Evolutionary conservation across 2,888 invertebrate genomes (phyloP), one percentile per base, ranked within the genome.

Genomic region (Hetaerina titia): DNA sequence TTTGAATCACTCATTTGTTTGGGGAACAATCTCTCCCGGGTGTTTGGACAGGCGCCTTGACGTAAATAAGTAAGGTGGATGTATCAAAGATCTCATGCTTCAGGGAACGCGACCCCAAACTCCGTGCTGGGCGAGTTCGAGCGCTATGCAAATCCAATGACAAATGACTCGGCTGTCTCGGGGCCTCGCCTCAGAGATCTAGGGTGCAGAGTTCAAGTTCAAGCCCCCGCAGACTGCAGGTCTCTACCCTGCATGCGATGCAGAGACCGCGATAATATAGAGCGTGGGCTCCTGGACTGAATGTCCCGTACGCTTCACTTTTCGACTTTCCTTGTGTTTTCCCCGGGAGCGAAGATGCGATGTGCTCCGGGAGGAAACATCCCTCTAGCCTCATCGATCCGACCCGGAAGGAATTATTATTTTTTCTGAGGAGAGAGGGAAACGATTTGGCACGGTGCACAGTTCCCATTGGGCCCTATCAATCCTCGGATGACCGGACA

Each of bases 51-150:
- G 7, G 81, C 31, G 13, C 5, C 81, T 81, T 31, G 81, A 31
- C 81, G 31, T 81, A 81, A 81, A n/a, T 81, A 81, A 81, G 81
- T 31, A 11, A 13, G 81, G 31, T 13, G 11, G 15, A 81, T 81
- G 81, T 81, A 81, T 81, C 81, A 81, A 69, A 81, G 25, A 81
- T 81, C 81, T 81, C 25, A 81, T 81, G 31, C 81, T 81, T 81
- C 7, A 17, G 31, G 25, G 7, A 31, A 81, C 25, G 81, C 9
- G 81, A 81, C 81, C 81, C 31, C 31, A 81, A 81, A 81, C 81
- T 22, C 81, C 4, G 15, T 31, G 81, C 31, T 11, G 11, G 31
- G 31, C 81, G 25, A 25, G 81, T 81, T 25, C 31, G 81, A 15
- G 2, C 81, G 6, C 22, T 81, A 81, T 81, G 81, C 81, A 81